Conservation (phyloP, 1,140 invertebrate genomes). For the Pogonomyrmex barbatus region DNA sequence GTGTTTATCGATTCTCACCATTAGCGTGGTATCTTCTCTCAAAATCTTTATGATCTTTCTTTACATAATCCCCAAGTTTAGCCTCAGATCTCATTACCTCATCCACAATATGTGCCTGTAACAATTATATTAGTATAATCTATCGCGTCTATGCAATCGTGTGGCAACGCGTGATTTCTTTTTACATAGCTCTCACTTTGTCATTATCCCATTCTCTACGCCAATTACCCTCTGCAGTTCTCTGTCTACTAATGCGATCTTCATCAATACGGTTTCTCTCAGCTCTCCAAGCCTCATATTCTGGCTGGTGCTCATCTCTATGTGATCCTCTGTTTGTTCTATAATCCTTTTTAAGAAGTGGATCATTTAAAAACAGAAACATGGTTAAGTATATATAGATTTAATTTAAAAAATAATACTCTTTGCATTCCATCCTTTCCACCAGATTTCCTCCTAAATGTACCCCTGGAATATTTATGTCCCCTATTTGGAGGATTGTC, state of each 20-base stretch:
- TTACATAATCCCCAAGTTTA: constrained; percentile 70
- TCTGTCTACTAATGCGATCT: constrained; percentile 85
- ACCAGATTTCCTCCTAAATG: constrained; percentile 74
- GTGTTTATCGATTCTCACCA: constrained; percentile 62
- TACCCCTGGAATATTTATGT: constrained; percentile 71
- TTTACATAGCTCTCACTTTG: constrained; percentile 77
- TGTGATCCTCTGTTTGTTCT: constrained; percentile 58
- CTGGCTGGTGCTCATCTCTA: constrained; percentile 79
- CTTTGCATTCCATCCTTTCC: constrained; percentile 78
- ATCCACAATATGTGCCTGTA: constrained; percentile 76
- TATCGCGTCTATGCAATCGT: neutral
- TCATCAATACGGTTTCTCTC: constrained; percentile 86
- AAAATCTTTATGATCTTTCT: constrained; percentile 78
- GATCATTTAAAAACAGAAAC: neutral
- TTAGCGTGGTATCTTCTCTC: constrained; percentile 76
- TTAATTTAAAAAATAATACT: constrained; percentile 55
- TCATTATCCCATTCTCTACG: constrained; percentile 86
- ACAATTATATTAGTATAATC: constrained; percentile 47
- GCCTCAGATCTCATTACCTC: constrained; percentile 71
- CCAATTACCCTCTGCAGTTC: constrained; percentile 85
- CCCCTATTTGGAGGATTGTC: constrained; percentile 78
- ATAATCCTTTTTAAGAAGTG: constrained; percentile 68
- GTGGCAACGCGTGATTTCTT: neutral
- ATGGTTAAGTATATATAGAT: neutral
- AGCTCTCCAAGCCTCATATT: constrained; percentile 85